These are phyloP conservation scores for Microctonus hyperodae DNA, from an alignment of 2,888 invertebrate species.

Conservation along the genomic window DNA sequence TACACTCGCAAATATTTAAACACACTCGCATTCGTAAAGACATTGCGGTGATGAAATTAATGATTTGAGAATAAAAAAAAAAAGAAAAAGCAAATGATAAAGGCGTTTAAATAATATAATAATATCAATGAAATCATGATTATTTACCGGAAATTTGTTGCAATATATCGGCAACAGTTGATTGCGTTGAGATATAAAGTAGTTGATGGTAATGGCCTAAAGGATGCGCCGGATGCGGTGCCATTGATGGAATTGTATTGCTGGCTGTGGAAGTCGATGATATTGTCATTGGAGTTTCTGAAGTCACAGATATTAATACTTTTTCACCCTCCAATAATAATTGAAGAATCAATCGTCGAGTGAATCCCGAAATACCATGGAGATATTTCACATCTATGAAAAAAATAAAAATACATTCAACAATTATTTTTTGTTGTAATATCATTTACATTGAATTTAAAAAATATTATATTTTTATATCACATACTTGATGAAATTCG, in stretches of 20 bases:
- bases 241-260: conserved; percentile 54
- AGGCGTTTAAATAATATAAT: not conserved
- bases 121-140: conserved; percentile 27
- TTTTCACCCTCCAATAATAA: conserved; percentile 87
- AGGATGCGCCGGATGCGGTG: conserved; percentile 75
- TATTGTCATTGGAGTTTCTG: conserved; percentile 57
- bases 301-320: conserved; percentile 75
- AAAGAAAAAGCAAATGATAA: not conserved
- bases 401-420: not conserved
- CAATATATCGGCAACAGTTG: conserved; percentile 77
- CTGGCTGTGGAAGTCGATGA: conserved; percentile 48
- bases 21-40: no score
- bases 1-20: no score
- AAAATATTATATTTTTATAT: not conserved
- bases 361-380: conserved; percentile 83
- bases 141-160: conserved; percentile 65
- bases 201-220: conserved; percentile 77
- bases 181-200: conserved; percentile 77
- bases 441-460: not conserved
- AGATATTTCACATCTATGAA: conserved; percentile 59
- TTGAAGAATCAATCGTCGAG: conserved; percentile 84
- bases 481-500: conserved; percentile 60
- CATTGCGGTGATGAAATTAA: conserved; percentile 21
- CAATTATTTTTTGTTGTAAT: not conserved
- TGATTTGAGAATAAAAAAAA: not conserved